Evolutionary conservation across 2,113 vertebrate species (phyloP).

Genomic region (Burhinus oedicnemus): DNA sequence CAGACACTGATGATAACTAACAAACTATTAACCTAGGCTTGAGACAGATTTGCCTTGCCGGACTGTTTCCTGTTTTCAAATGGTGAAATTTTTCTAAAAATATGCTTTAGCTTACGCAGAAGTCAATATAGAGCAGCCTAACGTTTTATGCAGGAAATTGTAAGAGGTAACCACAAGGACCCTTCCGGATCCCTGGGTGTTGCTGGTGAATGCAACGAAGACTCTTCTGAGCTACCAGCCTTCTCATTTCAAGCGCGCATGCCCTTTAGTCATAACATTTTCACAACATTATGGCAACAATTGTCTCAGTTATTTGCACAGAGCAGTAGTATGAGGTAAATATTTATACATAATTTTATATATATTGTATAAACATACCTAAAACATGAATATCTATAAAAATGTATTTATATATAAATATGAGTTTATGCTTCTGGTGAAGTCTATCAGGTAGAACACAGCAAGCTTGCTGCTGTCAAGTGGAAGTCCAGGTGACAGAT

Average conservation of each 20-base stretch:
- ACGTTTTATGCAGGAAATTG: neutral
- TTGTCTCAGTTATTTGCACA: neutral
- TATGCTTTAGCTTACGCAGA: neutral
- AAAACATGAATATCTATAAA: neutral
- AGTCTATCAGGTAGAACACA: neutral
- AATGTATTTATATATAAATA: neutral
- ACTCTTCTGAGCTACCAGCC: neutral
- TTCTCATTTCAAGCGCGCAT: neutral
- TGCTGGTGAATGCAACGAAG: neutral
- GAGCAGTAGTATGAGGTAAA: neutral
- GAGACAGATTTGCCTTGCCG: neutral
- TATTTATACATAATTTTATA: neutral
- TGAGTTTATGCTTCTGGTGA: neutral
- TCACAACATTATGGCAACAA: neutral
- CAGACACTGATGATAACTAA: neutral
- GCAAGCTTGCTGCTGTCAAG: neutral
- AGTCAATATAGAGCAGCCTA: neutral
- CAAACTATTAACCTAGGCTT: neutral
- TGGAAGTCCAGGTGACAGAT: neutral
- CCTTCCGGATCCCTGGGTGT: neutral
- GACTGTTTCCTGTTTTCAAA: neutral
- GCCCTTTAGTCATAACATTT: neutral
- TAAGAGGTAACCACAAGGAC: neutral
- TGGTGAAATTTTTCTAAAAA: neutral
- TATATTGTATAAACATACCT: neutral